Evolutionary conservation across 2,888 invertebrate genomes (phyloP), one percentile per base, ranked within the genome.

Genomic region (Mylabris sibirica): DNA sequence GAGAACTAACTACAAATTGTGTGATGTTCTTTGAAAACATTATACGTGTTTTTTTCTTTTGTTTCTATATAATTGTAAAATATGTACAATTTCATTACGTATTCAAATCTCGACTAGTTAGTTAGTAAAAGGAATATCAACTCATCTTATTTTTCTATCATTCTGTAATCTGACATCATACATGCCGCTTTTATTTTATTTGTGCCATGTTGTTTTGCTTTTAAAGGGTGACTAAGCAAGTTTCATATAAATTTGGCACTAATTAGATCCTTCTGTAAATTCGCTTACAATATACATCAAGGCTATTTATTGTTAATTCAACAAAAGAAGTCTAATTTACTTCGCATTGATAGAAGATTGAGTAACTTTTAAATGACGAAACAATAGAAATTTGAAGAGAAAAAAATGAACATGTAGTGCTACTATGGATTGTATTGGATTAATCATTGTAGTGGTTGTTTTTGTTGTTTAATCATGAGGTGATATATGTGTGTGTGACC

Each of bases 401-500:
- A 61, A 67, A 63, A 61, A 60, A 68, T 65, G 60, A 59, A 67
- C 68, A 70, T 53, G 59, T 57, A 30, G 17, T 63, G 62, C 70
- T 66, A 74, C 69, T 70, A 72, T 68, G 8, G 5, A 63, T 68
- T 70, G 63, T 72, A 73, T 74, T 72, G 72, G 68, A 73, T 75
- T 76, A 75, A 76, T 75, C 74, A 75, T 70, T 64, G 65, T 68
- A 70, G 66, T 59, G 68, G 60, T 66, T 68, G 65, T 38, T 63
- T 9, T 53, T 38, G 30, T 63, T 44, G 63, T 67, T 62, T 59
- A 68, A 68, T 70, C 69, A 72, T 74, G 70, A 68, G 68, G 65
- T 70, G n/a, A n/a, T 69, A 72, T 73, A 69, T 69, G 74, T 77
- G 76, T 73, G 68, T 69, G 74, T 77, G 76, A 77, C 75, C 74